Percentiles rank a stretch among this genome's conserved stretches.
phyloP scores from a whole-genome alignment of 1,140 invertebrate species.

The Tyrophagus putrescentiae region DNA sequence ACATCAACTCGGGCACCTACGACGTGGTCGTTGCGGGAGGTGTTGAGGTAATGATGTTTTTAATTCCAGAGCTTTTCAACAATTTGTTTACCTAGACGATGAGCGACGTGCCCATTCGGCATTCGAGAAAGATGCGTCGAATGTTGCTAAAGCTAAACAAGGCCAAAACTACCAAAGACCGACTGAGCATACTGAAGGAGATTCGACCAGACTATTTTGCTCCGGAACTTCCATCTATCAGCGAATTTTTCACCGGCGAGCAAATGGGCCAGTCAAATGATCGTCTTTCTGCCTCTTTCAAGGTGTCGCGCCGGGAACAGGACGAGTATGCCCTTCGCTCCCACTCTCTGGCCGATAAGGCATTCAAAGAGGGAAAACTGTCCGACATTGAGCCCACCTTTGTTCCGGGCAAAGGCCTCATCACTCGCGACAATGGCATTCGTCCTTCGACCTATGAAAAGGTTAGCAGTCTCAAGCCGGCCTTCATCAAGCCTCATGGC shows the following conservation, averaged over 20 bases:
- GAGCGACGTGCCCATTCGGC: conserved; percentile 93
- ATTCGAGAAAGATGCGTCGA: conserved; percentile 77
- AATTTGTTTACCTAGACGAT: conserved; percentile 39
- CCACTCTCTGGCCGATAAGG: conserved; percentile 72
- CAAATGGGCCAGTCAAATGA: conserved; percentile 97
- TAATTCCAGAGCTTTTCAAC: not conserved
- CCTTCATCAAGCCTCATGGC: conserved; percentile 95
- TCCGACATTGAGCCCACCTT: not conserved
- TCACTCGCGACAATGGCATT: conserved; percentile 89
- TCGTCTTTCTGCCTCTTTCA: conserved; percentile 82
- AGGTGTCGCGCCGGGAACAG: conserved; percentile 67
- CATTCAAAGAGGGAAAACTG: conserved; percentile 55
- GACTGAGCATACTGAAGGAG: conserved; percentile 53
- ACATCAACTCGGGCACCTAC: conserved; percentile 73
- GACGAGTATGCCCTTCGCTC: conserved; percentile 89
- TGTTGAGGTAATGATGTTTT: conserved; percentile 82
- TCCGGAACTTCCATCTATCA: conserved; percentile 85
- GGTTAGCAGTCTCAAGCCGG: conserved; percentile 77
- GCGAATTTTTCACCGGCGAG: conserved; percentile 94
- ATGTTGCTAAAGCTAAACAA: conserved; percentile 75
- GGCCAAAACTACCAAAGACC: conserved; percentile 68
- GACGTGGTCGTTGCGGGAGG: conserved; percentile 83
- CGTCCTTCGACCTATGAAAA: conserved; percentile 76
- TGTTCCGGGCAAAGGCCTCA: conserved; percentile 29
- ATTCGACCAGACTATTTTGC: conserved; percentile 54